phyloP scores from a whole-genome alignment of 2,113 vertebrate genomes.

The Poicephalus gulielmi region DNA sequence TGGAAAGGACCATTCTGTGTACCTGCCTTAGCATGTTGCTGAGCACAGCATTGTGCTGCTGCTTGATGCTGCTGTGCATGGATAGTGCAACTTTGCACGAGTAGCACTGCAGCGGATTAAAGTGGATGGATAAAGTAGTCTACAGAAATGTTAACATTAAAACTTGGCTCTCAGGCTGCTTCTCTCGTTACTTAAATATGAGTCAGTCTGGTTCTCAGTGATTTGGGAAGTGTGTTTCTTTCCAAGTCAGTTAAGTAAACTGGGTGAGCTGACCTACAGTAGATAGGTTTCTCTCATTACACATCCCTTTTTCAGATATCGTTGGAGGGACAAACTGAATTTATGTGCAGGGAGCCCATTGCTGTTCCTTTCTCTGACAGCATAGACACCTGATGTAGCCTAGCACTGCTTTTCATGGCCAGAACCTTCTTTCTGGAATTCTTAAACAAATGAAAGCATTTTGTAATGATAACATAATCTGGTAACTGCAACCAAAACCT shows the following conservation, averaged over 20 bases:
- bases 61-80: fast-evolving
- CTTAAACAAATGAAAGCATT: not conserved
- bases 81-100: not conserved
- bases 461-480: not conserved
- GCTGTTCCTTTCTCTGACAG: not conserved
- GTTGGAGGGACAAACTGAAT: not conserved
- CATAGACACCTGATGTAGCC: not conserved
- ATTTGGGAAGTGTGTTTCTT: not conserved
- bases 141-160: not conserved
- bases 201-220: not conserved
- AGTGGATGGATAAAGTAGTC: not conserved
- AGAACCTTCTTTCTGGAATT: not conserved
- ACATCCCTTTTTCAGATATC: not conserved
- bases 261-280: not conserved
- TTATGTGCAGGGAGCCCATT: not conserved
- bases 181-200: not conserved
- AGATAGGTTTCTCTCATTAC: not conserved
- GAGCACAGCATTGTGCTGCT: not conserved
- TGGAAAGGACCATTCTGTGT: too few species aligned
- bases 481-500: not conserved
- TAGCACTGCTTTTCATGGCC: not conserved
- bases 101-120: not conserved
- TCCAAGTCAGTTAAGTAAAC: not conserved
- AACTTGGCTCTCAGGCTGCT: not conserved
- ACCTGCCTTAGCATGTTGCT: not conserved